These are phyloP conservation scores for Eurytoma californica DNA, from an alignment of 2,888 invertebrate species.

Conservation along the genomic window DNA sequence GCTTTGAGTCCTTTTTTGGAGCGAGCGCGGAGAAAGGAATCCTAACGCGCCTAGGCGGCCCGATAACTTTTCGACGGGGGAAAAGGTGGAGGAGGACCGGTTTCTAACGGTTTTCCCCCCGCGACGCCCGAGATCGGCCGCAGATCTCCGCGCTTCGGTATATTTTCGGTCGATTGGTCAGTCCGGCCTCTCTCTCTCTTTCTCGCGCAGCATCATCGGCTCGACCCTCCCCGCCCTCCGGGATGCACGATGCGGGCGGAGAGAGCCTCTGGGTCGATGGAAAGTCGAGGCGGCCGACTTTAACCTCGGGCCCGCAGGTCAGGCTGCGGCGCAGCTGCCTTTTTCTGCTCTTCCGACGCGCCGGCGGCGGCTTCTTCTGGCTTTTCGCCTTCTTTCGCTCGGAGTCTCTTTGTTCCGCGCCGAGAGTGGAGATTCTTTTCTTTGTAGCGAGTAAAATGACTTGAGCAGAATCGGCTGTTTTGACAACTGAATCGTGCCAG, in stretches of 20 bases:
- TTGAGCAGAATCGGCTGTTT: no score
- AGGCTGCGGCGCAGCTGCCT: slow-evolving; percentile 63
- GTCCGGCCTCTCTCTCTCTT: slow-evolving; percentile 25
- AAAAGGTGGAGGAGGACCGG: slow-evolving; percentile 29
- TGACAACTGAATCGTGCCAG: background rate
- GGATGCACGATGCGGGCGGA: background rate
- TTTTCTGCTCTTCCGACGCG: slow-evolving; percentile 46
- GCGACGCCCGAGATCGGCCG: slow-evolving; percentile 34
- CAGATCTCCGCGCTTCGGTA: slow-evolving; percentile 24
- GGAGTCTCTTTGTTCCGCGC: background rate
- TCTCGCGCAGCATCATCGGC: background rate
- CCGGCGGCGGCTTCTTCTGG: background rate
- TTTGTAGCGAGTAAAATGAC: background rate
- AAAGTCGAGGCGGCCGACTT: slow-evolving; percentile 32
- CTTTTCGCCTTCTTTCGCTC: background rate
- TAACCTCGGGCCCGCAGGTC: slow-evolving; percentile 59
- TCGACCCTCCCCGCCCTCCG: background rate
- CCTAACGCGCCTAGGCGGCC: slow-evolving; percentile 36
- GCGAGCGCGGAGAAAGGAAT: slow-evolving; percentile 49
- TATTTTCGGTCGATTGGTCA: slow-evolving; percentile 50
- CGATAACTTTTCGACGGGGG: slow-evolving; percentile 35
- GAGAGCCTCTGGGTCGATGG: slow-evolving; percentile 9
- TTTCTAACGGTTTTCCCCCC: slow-evolving; percentile 53
- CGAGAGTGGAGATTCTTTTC: background rate
- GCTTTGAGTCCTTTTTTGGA: slow-evolving; percentile 53